These are phyloP conservation scores for Macaca fascicularis DNA, from an alignment of 2,113 vertebrate species.

Conservation along the genomic window T2T-MFA8v1.1 NC_088381.1:44281501-44282000, in stretches of 20 bases:
- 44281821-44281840: background rate
- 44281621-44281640: background rate
- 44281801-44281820: background rate
- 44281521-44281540: background rate
- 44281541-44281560: background rate
- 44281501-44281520: background rate
- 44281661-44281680: background rate
- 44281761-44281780: background rate
- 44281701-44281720: background rate
- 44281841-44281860: background rate
- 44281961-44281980: too few relatives aligned
- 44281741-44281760: background rate
- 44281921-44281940: background rate
- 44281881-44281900: background rate
- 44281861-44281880: background rate
- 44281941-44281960: too few relatives aligned
- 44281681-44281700: background rate
- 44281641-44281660: background rate
- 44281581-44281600: constrained; percentile 28
- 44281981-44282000: too few relatives aligned
- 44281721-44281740: background rate
- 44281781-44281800: background rate
- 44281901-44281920: background rate
- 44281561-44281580: background rate
- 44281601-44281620: background rate